phyloP scores from a whole-genome alignment of 2,888 invertebrate species.

The Acanthoscelides obtectus region DNA sequence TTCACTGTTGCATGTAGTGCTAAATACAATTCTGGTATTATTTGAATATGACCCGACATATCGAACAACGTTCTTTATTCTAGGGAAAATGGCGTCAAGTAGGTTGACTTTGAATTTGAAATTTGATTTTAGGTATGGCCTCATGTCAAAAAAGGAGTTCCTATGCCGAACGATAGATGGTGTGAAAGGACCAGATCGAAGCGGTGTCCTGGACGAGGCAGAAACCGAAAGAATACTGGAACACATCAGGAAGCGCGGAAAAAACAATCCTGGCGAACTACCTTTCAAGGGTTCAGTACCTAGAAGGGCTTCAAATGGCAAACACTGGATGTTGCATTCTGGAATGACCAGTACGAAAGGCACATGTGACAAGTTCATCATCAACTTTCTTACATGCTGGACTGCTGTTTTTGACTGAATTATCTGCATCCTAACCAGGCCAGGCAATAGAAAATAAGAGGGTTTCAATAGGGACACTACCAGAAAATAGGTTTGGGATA shows the following conservation, averaged over 20 bases:
- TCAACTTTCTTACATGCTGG: conserved; percentile 44
- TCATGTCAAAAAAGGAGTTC: conserved; percentile 63
- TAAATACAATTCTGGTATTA: too few relatives aligned
- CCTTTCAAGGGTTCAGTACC: conserved; percentile 37
- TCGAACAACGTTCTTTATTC: too few relatives aligned
- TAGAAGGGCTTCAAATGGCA: conserved; percentile 28
- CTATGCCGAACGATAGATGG: conserved; percentile 38
- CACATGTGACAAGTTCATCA: conserved; percentile 37
- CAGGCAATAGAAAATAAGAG: background rate
- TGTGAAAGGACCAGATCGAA: conserved; percentile 47
- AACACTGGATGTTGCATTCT: conserved; percentile 32
- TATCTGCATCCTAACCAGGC: background rate
- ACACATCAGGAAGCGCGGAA: conserved; percentile 38
- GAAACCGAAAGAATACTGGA: conserved; percentile 47
- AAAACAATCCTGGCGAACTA: conserved; percentile 31
- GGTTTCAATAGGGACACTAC: too few relatives aligned
- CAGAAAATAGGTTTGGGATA: too few relatives aligned
- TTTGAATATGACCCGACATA: too few relatives aligned
- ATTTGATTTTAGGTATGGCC: conserved; percentile 60
- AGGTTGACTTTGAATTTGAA: too few relatives aligned
- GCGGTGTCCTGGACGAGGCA: conserved; percentile 52
- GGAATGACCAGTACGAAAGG: conserved; percentile 16
- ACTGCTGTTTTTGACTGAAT: conserved; percentile 43
- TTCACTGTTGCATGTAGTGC: too few relatives aligned
- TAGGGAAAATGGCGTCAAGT: too few relatives aligned